Base-by-base conservation (phyloP, 2,888 invertebrate species). In the Drosophila lutescens region DNA sequence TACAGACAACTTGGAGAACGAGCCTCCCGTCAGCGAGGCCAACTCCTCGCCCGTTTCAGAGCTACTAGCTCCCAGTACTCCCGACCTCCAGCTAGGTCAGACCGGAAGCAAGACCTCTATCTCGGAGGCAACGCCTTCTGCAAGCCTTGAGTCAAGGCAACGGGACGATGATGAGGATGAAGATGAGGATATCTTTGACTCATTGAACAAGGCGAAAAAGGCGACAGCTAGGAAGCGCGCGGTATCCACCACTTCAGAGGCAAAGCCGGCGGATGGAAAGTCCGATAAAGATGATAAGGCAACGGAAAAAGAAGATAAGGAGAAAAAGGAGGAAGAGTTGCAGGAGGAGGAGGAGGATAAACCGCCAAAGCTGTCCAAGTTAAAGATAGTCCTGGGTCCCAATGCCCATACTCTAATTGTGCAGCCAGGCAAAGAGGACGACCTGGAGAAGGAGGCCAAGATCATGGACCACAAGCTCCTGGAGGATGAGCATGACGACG, bases 331-430 rank as follows among this genome's bases (percentile, higher is more conserved):
- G n/a, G 20, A 12, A 5, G 32, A 12, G 0, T 17, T 26, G 2
- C 36, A 9, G 0, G 41, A 36, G 0, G 40, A 9, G 0, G 41
- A 36, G 0, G 34, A 38, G 4, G 8, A 30, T 17, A 15, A 55
- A 10, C 46, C 23, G 0, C 65, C 53, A 4, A 82, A 67, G 15
- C 6, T 80, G 10, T 63, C 72, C 1, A 82, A 72, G 38, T 13
- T 86, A 1, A 80, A 86, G 15, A 75, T 80, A 7, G 70, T 81
- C 4, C 51, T 80, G 0, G 60, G 65, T 1, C 76, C 80, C 5
- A 78, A 71, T 62, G 76, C 73, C 1, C 75, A 73, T 17, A 23
- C 80, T 1, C 47, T 70, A 51, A 55, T 84, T 6, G 55, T 80
- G 0, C 40, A 50, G n/a, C 54, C 53, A 1, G 20, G 13, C 2